Evolutionary conservation across 2,113 vertebrate genomes (phyloP), one percentile per base, ranked within the genome.

Genomic region (Otolemur garnettii): DNA sequence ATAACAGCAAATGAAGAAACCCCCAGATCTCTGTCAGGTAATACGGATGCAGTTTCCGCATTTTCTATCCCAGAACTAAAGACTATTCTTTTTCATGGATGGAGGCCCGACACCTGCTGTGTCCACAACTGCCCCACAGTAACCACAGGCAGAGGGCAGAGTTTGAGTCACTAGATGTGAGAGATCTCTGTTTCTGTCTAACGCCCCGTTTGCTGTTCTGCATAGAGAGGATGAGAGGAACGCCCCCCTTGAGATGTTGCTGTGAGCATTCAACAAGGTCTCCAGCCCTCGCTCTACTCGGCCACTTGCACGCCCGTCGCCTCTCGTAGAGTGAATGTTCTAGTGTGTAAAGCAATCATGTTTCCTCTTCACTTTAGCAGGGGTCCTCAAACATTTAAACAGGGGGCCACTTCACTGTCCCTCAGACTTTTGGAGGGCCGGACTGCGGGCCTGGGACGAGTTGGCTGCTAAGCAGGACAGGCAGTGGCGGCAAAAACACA

Each of bases 101-200:
- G 35, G 71, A 75, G 57, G 28, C 85, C 42, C 64, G 57, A 79
- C 8, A 5, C 24, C 4, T 2, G 24, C 8, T 0, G 0, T 9
- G 1, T 19, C 62, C 38, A 28, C 84, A 21, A n/a, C 5, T 2
- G 18, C 19, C 2, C 3, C 0, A 0, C 1, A 26, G 35, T 42
- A 57, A 22, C 22, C 35, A 5, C 0, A 3, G 35, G 42, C 2
- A 17, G 55, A 24, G 72, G 22, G 12, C 35, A 64, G 66, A 38
- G 12, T 35, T 33, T 64, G 80, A 77, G 10, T 38, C 77, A 42
- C 0, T 5, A 60, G 38, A 50, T 15, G 2, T 0, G 3, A 78
- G 10, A 3, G 38, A 5, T 59, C 59, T 68, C 33, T n/a, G 17
- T 57, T 81, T 2, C 10, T 38, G 11, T 57, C 30, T 69, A 62